Evolutionary conservation across 1,140 invertebrate genomes (phyloP).

Genomic region (Dryas iulia): DNA sequence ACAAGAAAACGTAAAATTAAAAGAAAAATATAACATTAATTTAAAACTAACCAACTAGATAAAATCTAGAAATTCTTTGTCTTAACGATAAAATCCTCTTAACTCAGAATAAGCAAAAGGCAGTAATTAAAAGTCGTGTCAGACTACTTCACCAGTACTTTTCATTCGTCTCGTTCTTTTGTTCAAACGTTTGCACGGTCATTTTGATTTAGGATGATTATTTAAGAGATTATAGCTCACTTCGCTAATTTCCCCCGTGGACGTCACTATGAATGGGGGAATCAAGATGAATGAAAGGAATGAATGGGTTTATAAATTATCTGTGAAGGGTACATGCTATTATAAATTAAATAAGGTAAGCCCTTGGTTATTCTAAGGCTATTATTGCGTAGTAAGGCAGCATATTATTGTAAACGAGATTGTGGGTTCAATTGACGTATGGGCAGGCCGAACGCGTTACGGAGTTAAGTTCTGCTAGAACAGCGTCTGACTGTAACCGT

Average conservation of each 20-base stretch:
- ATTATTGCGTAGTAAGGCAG: too few relatives aligned
- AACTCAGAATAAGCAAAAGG: conserved; percentile 1
- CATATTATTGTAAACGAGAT: too few relatives aligned
- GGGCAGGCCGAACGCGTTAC: too few relatives aligned
- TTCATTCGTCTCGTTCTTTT: not conserved
- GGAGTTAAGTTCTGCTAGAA: too few relatives aligned
- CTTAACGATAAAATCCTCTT: conserved; percentile 3
- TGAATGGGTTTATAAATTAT: not conserved
- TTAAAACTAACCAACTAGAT: not conserved
- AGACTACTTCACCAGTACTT: not conserved
- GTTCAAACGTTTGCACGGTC: not conserved
- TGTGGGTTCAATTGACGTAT: too few relatives aligned
- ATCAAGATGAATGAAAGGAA: not conserved
- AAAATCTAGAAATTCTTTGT: conserved; percentile 8
- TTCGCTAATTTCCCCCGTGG: not conserved
- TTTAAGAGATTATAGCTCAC: not conserved
- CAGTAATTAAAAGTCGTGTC: conserved; percentile 6
- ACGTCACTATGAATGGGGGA: not conserved
- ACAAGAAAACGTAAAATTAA: not conserved
- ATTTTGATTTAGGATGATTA: not conserved
- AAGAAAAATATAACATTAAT: not conserved
- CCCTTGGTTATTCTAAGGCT: not conserved
- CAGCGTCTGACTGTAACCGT: too few relatives aligned
- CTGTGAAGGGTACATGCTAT: not conserved
- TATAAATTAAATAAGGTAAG: not conserved